phyloP scores from a whole-genome alignment of 2,113 vertebrate genomes.

The Lates calcarifer region DNA sequence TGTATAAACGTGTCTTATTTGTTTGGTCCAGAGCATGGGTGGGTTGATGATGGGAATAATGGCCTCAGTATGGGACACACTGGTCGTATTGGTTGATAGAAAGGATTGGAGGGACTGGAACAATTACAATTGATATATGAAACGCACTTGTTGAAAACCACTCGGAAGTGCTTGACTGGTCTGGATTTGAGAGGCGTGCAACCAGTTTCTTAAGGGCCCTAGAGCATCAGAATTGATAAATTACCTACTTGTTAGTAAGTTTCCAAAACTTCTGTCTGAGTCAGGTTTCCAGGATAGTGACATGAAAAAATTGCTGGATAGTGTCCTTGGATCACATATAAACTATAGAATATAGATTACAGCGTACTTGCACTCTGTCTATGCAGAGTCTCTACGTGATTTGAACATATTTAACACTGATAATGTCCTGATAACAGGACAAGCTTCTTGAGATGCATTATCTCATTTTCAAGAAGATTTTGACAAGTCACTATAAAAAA shows the following conservation, averaged over 20 bases:
- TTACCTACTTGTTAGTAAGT: neutral
- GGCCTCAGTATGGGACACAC: conserved; percentile 51
- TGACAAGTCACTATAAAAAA: too few relatives aligned
- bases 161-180: conserved; percentile 6
- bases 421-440: too few relatives aligned
- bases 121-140: conserved; percentile 55
- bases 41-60: conserved; percentile 58
- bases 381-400: neutral
- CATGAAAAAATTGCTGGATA: neutral
- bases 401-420: too few relatives aligned
- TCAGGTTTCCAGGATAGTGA: neutral
- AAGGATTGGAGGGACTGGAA: conserved; percentile 36
- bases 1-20: conserved; percentile 55
- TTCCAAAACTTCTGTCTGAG: neutral
- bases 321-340: neutral
- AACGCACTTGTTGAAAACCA: conserved; percentile 35
- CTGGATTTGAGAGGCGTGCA: conserved; percentile 24
- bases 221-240: conserved; percentile 10
- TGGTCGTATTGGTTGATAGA: conserved; percentile 37
- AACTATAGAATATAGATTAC: neutral
- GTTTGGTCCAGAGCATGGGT: conserved; percentile 56
- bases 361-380: neutral
- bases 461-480: too few relatives aligned
- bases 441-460: too few relatives aligned
- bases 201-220: neutral